phyloP scores from a whole-genome alignment of 2,888 invertebrate genomes.

The Calameuta pallipes region DNA sequence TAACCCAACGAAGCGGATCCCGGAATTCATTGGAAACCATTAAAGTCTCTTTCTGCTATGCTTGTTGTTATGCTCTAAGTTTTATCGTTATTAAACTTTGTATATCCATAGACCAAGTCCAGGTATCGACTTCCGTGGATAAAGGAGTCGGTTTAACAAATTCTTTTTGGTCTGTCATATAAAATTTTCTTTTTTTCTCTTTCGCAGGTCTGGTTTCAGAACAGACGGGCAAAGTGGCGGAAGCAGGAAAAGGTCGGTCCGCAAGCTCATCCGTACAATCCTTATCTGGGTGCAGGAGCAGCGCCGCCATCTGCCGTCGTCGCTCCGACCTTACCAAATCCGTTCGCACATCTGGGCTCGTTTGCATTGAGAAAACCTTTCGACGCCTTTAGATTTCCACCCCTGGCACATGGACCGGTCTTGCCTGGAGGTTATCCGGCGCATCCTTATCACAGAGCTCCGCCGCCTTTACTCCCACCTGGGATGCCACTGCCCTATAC shows the following conservation, averaged over 20 bases:
- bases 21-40: background rate
- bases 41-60: background rate
- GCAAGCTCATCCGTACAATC: constrained; percentile 90
- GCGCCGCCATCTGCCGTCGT: constrained; percentile 76
- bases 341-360: constrained; percentile 79
- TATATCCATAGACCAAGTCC: background rate
- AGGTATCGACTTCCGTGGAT: background rate
- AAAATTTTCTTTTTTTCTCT: constrained; percentile 34
- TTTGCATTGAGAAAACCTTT: constrained; percentile 79
- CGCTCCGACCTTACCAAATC: constrained; percentile 83
- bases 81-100: background rate
- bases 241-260: constrained; percentile 94
- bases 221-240: constrained; percentile 91
- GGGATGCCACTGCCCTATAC: constrained; percentile 60
- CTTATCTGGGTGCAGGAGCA: constrained; percentile 78
- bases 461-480: constrained; percentile 74
- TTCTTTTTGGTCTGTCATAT: background rate
- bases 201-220: constrained; percentile 93
- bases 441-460: constrained; percentile 70
- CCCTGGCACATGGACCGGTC: constrained; percentile 68
- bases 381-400: constrained; percentile 79
- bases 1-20: background rate
- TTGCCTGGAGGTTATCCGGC: constrained; percentile 72
- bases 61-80: background rate
- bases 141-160: background rate